A percentile compares a stretch with the other conserved stretches of the same genome.
Conservation (phyloP, 2,888 invertebrate genomes). For the Acronicta psi region DNA sequence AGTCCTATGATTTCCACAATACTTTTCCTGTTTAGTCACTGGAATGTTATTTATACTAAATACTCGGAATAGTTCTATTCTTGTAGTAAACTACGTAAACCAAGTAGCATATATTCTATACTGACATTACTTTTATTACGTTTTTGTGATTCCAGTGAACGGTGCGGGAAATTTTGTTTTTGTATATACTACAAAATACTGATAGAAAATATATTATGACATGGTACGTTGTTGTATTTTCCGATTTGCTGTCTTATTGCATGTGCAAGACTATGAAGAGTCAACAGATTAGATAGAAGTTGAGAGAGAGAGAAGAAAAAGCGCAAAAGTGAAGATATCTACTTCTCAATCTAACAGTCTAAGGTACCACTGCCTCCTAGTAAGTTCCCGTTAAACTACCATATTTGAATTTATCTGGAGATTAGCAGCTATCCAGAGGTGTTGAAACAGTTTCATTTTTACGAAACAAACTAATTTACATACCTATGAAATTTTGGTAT, state of each 20-base stretch:
- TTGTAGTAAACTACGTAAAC: constrained; percentile 15
- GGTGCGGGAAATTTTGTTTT: constrained; percentile 12
- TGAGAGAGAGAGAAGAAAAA: too few species aligned
- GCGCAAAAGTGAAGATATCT: too few species aligned
- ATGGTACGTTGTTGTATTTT: constrained; percentile 2
- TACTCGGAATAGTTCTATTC: constrained; percentile 39
- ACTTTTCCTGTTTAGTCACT: constrained; percentile 35
- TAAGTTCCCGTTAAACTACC: too few species aligned
- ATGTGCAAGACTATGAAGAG: not conserved
- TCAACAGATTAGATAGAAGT: too few species aligned
- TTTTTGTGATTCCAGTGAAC: constrained; percentile 25
- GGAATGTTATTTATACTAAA: constrained; percentile 28
- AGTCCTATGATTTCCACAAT: not conserved
- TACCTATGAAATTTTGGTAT: too few species aligned
- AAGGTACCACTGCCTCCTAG: too few species aligned
- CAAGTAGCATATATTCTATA: constrained; percentile 21
- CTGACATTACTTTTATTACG: constrained; percentile 19
- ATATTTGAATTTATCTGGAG: too few species aligned
- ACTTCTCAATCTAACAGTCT: too few species aligned
- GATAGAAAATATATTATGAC: constrained; percentile 9
- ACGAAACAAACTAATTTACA: too few species aligned
- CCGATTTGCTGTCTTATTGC: not conserved
- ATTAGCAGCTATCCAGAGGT: too few species aligned
- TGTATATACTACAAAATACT: constrained; percentile 7
- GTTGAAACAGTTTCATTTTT: too few species aligned